Evolutionary conservation across 2,797 vertebrate species (phyloP).

Genomic region (Squalus acanthias): DNA sequence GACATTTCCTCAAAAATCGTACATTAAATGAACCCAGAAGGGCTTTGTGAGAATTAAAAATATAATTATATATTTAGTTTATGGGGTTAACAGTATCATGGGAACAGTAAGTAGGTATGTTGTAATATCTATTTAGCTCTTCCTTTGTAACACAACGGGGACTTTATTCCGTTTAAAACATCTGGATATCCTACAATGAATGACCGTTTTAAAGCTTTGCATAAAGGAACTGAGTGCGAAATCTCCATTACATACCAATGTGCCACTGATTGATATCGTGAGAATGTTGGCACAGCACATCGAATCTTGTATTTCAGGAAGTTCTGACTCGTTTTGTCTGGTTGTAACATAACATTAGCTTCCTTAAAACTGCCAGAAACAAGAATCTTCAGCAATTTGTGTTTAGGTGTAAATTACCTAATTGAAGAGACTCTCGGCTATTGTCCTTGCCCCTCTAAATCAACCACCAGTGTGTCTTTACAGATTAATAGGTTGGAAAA

Average conservation of each 20-base stretch:
- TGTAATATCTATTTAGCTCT: neutral
- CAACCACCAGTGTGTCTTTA: constrained; percentile 27
- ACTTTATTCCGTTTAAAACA: constrained; percentile 12
- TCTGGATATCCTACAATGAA: constrained; percentile 21
- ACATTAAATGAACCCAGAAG: neutral
- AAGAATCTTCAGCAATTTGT: constrained; percentile 18
- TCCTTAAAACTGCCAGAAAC: constrained; percentile 28
- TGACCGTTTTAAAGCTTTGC: neutral
- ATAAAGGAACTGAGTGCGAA: constrained; percentile 29
- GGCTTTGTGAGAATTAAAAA: neutral
- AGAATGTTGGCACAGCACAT: constrained; percentile 32
- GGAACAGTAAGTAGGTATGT: neutral
- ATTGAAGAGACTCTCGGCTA: constrained; percentile 24
- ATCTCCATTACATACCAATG: constrained; percentile 16
- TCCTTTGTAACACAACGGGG: neutral
- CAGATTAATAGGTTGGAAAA: constrained; percentile 34
- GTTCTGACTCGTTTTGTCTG: constrained; percentile 20
- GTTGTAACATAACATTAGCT: constrained; percentile 21
- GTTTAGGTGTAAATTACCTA: constrained; percentile 34
- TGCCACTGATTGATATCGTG: constrained; percentile 38
- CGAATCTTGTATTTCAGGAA: constrained; percentile 26
- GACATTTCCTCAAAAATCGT: neutral
- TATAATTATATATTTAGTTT: neutral
- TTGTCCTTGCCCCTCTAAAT: constrained; percentile 31
- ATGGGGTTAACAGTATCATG: neutral